Conservation (phyloP, 1,140 invertebrate genomes). For the Cyclargus thomasi region DNA sequence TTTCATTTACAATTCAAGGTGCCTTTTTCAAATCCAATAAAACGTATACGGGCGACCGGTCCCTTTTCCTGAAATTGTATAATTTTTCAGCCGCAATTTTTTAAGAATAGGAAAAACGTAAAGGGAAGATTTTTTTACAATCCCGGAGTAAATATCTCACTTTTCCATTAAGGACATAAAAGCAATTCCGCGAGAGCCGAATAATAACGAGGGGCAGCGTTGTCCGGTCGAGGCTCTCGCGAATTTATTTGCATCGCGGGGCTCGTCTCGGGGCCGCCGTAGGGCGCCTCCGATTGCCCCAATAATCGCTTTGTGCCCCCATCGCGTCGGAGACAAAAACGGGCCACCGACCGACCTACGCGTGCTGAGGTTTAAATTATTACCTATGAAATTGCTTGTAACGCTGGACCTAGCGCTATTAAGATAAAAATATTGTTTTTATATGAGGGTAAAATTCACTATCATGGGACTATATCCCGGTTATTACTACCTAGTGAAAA, state of each 20-base stretch:
- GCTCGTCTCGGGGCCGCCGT: slow-evolving; percentile 50
- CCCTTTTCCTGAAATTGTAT: slow-evolving; percentile 17
- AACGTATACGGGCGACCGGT: background rate
- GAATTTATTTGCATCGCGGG: slow-evolving; percentile 72
- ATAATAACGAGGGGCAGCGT: slow-evolving; percentile 71
- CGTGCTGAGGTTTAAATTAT: slow-evolving; percentile 5
- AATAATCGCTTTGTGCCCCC: slow-evolving; percentile 61
- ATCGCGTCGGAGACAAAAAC: slow-evolving; percentile 4
- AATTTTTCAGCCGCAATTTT: slow-evolving; percentile 42
- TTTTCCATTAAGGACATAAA: slow-evolving; percentile 74
- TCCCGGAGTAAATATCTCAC: slow-evolving; percentile 70
- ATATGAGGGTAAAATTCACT: background rate
- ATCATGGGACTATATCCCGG: background rate
- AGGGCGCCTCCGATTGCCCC: slow-evolving; percentile 61
- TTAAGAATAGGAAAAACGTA: slow-evolving; percentile 53
- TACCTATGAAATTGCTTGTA: background rate
- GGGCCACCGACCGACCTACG: background rate
- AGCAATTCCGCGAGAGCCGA: slow-evolving; percentile 70
- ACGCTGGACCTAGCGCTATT: background rate
- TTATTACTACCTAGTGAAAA: no score
- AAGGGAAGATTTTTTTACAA: slow-evolving; percentile 58
- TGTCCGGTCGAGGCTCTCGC: slow-evolving; percentile 60
- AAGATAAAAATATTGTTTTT: background rate
- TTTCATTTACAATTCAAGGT: slow-evolving; percentile 34
- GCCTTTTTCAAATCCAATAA: slow-evolving; percentile 25